Conservation (phyloP, 2,888 invertebrate species). For the Sipunculus nudus region DNA sequence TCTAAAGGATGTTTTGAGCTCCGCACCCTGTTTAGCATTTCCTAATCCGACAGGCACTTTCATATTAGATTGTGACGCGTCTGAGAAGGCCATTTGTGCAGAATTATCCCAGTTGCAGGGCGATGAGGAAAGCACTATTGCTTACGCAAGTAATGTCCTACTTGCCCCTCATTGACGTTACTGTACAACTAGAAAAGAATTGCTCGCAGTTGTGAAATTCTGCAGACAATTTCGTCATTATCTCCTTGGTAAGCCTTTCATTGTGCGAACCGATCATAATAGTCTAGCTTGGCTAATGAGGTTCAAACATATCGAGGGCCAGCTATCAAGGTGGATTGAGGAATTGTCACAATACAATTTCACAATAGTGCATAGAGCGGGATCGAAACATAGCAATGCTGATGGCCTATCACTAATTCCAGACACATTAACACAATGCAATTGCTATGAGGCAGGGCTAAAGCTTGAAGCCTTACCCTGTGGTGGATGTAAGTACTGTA, state of each 20-base stretch:
- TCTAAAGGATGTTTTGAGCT: too few species aligned
- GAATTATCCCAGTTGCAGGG: neutral
- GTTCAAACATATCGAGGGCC: neutral
- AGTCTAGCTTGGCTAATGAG: neutral
- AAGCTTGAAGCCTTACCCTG: neutral
- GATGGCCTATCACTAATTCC: conserved; percentile 1
- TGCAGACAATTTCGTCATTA: neutral
- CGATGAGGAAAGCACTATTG: neutral
- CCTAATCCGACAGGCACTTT: too few species aligned
- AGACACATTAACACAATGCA: neutral
- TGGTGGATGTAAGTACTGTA: neutral
- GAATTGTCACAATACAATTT: neutral
- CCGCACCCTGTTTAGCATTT: too few species aligned
- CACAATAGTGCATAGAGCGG: neutral
- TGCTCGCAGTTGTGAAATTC: neutral
- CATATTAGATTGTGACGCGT: conserved; percentile 3
- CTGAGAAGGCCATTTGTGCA: neutral
- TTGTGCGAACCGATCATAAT: neutral
- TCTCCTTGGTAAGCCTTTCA: neutral
- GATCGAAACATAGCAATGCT: neutral
- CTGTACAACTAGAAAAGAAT: neutral
- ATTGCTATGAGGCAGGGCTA: neutral
- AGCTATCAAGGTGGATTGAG: neutral
- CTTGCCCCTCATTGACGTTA: neutral
- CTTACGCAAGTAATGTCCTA: neutral